Percentiles rank a stretch among this genome's conserved stretches.
Conservation (phyloP, 2,888 invertebrate genomes). For the Eupithecia tripunctaria region DNA sequence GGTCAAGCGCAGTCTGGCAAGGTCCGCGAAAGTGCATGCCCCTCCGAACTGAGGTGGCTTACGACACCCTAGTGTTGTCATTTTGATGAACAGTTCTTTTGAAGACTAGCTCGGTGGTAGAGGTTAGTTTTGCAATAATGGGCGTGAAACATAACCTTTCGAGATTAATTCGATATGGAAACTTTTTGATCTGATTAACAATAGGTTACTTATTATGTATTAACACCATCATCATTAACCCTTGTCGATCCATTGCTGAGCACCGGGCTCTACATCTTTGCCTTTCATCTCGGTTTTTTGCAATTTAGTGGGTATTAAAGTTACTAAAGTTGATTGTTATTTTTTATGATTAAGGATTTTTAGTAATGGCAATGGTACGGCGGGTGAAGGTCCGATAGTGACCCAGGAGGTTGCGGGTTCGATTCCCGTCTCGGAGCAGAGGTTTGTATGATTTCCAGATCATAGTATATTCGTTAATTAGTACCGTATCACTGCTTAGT, state of each 20-base stretch:
- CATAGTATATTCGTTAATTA: no score
- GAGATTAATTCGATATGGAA: conserved; percentile 12
- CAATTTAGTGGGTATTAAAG: no score
- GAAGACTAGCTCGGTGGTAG: conserved; percentile 38
- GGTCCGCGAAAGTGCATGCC: conserved; percentile 65
- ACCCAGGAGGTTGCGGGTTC: no score
- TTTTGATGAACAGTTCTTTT: conserved; percentile 45
- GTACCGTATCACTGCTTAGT: neutral
- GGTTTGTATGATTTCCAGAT: no score
- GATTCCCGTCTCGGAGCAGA: no score
- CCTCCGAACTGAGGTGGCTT: conserved; percentile 54
- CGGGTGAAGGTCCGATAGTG: no score
- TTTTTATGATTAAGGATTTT: no score
- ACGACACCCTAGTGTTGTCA: conserved; percentile 55
- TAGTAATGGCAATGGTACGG: no score
- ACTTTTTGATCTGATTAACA: conserved; percentile 7
- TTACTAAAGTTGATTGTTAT: no score
- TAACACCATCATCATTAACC: neutral
- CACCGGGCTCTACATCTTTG: neutral
- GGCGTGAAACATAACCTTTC: conserved; percentile 29
- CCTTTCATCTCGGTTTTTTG: neutral
- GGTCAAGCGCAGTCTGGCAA: conserved; percentile 53
- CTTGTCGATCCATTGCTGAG: neutral
- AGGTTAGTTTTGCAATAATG: conserved; percentile 40
- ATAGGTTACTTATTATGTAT: neutral